Base-by-base conservation (phyloP, 2,797 vertebrate genomes). In the Typhlichthys eigenmanni region DNA sequence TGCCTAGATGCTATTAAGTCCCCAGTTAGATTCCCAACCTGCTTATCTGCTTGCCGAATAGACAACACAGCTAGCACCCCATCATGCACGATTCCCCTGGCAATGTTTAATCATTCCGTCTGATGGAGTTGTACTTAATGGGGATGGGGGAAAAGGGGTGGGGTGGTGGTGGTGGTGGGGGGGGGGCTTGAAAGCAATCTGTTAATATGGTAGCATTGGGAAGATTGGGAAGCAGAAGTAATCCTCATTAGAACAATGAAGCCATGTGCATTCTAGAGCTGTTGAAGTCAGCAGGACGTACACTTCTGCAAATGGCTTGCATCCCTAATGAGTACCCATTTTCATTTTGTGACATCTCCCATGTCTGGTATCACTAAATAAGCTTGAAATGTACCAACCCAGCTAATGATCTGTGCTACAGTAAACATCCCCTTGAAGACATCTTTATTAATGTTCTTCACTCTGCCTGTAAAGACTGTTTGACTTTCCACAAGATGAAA, bases 201-300 rank as follows among this genome's bases (percentile, higher is more conserved):
- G 76, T 76, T 79, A 75, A 60, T 53, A 55, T 45, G 65, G 59
- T 74, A 64, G 62, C 64, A 63, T 48, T 17, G 38, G 67, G 49
- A 54, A 51, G 53, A 63, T 48, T 17, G 38, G 67, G 49, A 54
- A 51, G 53, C 58, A 24, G 54, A 65, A 63, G 72, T 74, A 68
- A 75, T 68, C 66, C 78, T 81, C 74, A 73, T 83, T 77, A 74
- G 69, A 79, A 80, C 79, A 77, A 82, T 82, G 69, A 74, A 79
- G 79, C 77, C 61, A 73, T 64, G 66, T 85, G 46, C 19, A 52
- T 49, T 55, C 55, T 53, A 24, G 85, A 74, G 78, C 79, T 71
- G 75, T 71, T 64, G 67, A 75, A 88, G 71, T 45, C 73, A 81
- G 78, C 68, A 62, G 70, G 64, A 72, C 16, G 63, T 62, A 46